Conservation (phyloP, 1,140 invertebrate genomes). For the Chironomus striatipennis region DNA sequence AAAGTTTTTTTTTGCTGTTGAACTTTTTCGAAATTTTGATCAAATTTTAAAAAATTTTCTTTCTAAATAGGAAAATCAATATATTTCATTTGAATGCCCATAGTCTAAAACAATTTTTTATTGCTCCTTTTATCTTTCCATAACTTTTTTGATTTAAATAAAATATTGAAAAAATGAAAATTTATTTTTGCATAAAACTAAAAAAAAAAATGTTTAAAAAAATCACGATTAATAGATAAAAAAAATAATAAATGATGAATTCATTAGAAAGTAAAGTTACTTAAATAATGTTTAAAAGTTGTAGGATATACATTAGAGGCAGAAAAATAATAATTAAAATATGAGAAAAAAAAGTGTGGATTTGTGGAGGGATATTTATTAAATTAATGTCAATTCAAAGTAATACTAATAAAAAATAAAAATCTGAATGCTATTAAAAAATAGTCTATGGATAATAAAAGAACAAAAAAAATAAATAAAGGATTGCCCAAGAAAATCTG, state of each 20-base stretch:
- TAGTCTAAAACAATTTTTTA: too few species aligned
- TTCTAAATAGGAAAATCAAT: too few species aligned
- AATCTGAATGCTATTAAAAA: background rate
- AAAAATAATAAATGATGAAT: background rate
- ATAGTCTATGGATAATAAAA: background rate
- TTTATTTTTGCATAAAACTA: constrained; percentile 4
- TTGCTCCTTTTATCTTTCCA: too few species aligned
- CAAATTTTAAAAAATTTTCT: too few species aligned
- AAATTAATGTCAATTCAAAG: constrained; percentile 6
- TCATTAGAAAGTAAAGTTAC: background rate
- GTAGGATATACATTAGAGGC: too few species aligned
- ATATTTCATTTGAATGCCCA: too few species aligned
- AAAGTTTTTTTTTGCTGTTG: too few species aligned
- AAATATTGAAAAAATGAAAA: background rate
- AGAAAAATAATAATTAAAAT: background rate
- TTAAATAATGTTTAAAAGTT: background rate
- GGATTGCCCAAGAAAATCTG: too few species aligned
- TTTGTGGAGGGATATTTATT: constrained; percentile 12
- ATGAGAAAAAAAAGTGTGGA: background rate
- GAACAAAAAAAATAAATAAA: background rate
- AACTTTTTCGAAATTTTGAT: too few species aligned
- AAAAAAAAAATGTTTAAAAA: background rate
- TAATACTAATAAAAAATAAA: background rate
- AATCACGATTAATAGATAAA: background rate
- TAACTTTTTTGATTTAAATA: too few species aligned